Conservation (phyloP, 2,113 vertebrate species). For the Oreochromis aureus region DNA sequence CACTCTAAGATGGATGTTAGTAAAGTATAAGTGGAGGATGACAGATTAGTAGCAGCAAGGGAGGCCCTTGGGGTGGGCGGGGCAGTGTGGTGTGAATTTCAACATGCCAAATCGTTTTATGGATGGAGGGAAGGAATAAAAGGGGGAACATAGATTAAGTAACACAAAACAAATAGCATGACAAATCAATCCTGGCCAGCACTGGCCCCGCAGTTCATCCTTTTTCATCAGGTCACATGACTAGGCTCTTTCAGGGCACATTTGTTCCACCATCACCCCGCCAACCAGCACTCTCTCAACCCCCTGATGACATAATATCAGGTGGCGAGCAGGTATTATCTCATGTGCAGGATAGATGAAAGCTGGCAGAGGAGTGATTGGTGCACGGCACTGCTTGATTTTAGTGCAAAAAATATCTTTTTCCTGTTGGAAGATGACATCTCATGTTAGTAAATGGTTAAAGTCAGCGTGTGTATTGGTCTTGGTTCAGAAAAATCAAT, state of each 20-base stretch:
- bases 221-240: slow-evolving; percentile 67
- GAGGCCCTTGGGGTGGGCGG: slow-evolving; percentile 36
- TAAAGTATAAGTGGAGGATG: slow-evolving; percentile 25
- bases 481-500: slow-evolving; percentile 19
- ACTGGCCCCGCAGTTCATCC: slow-evolving; percentile 58
- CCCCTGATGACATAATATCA: slow-evolving; percentile 22
- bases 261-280: slow-evolving; percentile 19
- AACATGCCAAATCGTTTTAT: slow-evolving; percentile 78
- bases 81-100: slow-evolving; percentile 80
- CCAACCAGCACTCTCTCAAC: slow-evolving; percentile 22
- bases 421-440: slow-evolving; percentile 69
- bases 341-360: slow-evolving; percentile 8
- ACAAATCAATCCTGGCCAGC: slow-evolving; percentile 69
- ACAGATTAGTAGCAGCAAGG: slow-evolving; percentile 52
- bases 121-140: slow-evolving; percentile 61
- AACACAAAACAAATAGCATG: slow-evolving; percentile 70
- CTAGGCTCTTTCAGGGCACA: slow-evolving; percentile 37
- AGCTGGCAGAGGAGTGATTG: slow-evolving; percentile 24
- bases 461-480: neutral
- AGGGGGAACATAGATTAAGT: slow-evolving; percentile 32
- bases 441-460: slow-evolving; percentile 56
- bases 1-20: slow-evolving; percentile 1
- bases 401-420: slow-evolving; percentile 12
- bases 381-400: slow-evolving; percentile 10
- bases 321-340: slow-evolving; percentile 19